These are phyloP conservation scores for Pampusana beccarii DNA, from an alignment of 2,113 vertebrate genomes.

Conservation along the genomic window DNA sequence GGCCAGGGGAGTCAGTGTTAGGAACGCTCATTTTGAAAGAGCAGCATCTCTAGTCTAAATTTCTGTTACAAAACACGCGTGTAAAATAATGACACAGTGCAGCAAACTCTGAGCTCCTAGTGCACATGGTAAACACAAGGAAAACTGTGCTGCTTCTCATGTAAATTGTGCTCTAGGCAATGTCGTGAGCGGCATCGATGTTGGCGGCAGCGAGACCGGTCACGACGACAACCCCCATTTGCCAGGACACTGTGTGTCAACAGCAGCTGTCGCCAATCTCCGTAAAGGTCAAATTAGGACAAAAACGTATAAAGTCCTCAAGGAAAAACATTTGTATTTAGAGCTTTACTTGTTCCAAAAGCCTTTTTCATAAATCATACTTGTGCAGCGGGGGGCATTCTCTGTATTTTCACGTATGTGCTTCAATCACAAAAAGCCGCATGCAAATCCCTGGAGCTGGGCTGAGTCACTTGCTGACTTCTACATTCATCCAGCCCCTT, in stretches of 20 bases:
- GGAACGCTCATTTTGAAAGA: not conserved
- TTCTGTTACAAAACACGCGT: not conserved
- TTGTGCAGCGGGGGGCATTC: not conserved
- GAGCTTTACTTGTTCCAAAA: not conserved
- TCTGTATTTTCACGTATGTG: not conserved
- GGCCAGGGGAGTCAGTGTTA: not conserved
- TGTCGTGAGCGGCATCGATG: not conserved
- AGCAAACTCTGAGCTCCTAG: not conserved
- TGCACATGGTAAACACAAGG: not conserved
- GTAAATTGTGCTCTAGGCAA: not conserved
- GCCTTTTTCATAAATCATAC: not conserved
- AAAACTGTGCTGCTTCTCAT: not conserved
- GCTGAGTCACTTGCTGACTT: conserved; percentile 48
- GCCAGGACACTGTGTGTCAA: conserved; percentile 6
- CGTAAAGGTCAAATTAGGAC: conserved; percentile 39
- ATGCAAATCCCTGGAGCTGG: not conserved
- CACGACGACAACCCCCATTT: not conserved
- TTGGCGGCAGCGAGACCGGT: not conserved
- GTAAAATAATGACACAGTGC: not conserved
- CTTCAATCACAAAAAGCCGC: not conserved
- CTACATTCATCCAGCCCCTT: conserved; percentile 4
- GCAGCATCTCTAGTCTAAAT: not conserved
- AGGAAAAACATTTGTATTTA: not conserved
- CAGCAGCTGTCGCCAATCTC: conserved; percentile 54
- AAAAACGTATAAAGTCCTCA: not conserved